These are phyloP conservation scores for Lasiurus borealis DNA, from an alignment of 2,113 vertebrate species.

Conservation along the genomic window DNA sequence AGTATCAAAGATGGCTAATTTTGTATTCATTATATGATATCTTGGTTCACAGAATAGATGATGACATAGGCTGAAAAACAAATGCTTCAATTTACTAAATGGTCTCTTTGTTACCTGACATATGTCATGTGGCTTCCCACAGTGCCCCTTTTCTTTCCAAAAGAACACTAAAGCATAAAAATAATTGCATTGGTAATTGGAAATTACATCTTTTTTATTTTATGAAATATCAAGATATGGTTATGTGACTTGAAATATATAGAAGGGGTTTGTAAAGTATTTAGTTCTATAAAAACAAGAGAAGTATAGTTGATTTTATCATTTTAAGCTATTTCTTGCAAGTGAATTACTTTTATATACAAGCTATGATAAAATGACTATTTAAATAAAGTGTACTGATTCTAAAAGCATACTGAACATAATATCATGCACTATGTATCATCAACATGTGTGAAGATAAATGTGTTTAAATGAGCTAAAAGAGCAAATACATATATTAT, in stretches of 20 bases:
- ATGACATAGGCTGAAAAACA: conserved; percentile 49
- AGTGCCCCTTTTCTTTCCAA: conserved; percentile 18
- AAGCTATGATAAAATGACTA: not conserved
- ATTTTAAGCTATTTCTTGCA: not conserved
- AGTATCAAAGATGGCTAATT: conserved; percentile 1
- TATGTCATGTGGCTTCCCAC: conserved; percentile 26
- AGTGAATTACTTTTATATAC: not conserved
- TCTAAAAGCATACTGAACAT: not conserved
- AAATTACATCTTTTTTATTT: not conserved
- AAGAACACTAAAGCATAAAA: not conserved
- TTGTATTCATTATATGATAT: conserved; percentile 41
- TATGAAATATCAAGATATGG: not conserved
- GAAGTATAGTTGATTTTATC: not conserved
- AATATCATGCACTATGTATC: not conserved
- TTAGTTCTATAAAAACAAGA: not conserved
- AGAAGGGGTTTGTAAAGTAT: not conserved
- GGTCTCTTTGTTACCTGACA: conserved; percentile 38
- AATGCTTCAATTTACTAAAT: conserved; percentile 58
- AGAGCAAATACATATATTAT: not conserved
- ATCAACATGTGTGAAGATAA: not conserved
- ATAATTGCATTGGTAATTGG: not conserved
- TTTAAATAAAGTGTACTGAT: not conserved
- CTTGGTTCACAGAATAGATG: conserved; percentile 55
- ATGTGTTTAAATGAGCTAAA: not conserved
- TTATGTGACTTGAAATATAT: not conserved